Evolutionary conservation across 2,797 vertebrate genomes (phyloP).

Genomic region (Intellagama lesueurii): DNA sequence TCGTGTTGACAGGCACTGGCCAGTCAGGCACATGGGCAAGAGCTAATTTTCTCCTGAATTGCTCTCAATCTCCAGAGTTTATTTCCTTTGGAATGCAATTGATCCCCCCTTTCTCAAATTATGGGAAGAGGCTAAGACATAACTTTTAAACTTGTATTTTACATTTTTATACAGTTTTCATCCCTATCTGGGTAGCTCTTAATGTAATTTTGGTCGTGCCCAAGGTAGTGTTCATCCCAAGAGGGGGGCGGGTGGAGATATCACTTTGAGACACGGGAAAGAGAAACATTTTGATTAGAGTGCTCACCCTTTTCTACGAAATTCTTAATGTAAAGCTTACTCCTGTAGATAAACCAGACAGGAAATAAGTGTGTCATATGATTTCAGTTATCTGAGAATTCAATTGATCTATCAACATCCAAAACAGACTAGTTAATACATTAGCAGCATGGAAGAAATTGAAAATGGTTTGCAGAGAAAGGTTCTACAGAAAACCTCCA

Average conservation of each 20-base stretch:
- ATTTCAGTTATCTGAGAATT: conserved; percentile 16
- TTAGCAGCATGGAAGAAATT: conserved; percentile 39
- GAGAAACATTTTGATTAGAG: conserved; percentile 27
- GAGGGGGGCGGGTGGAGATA: neutral
- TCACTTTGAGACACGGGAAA: neutral
- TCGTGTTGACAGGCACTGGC: no score
- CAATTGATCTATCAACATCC: conserved; percentile 28
- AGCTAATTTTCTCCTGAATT: no score
- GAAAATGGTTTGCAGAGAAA: conserved; percentile 46
- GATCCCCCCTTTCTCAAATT: no score
- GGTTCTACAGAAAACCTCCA: conserved; percentile 39
- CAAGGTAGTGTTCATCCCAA: neutral
- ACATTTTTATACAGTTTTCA: no score
- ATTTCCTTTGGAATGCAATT: no score
- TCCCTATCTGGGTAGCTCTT: neutral
- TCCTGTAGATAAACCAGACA: conserved; percentile 32
- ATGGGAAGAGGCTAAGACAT: no score
- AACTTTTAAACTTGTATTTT: no score
- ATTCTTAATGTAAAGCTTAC: conserved; percentile 15
- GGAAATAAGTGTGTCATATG: conserved; percentile 36
- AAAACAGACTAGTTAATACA: conserved; percentile 32
- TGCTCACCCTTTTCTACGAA: neutral
- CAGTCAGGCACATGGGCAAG: no score
- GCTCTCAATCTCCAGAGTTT: no score
- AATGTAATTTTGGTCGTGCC: neutral